Evolutionary conservation across 2,888 invertebrate species (phyloP), one percentile per base, ranked within the genome.

Genomic region (Diabrotica balteata): DNA sequence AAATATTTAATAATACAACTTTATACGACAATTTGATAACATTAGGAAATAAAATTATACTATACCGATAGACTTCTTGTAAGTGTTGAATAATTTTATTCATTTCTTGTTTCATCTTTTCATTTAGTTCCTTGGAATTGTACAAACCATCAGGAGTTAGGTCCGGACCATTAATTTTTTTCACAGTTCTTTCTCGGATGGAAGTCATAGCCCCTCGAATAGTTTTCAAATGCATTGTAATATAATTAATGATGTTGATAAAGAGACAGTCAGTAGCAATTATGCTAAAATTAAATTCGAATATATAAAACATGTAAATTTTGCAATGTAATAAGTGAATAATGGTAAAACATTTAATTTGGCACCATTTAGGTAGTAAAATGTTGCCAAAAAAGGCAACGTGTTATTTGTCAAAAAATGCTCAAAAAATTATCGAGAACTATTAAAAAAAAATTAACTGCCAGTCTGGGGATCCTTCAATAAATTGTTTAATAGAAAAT

Each of bases 161-260:
- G 9, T 50, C 2, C 22, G 60, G 17, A 11, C 55, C 59, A 51
- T 71, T 47, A 22, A 60, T 65, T 46, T 63, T 46, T 60, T 45
- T 55, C 7, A 66, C 46, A 59, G 74, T 71, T 68, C 79, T 70
- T 59, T 69, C 67, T 52, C 69, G 66, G 47, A 79, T 71, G 1
- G 78, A 80, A 57, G 71, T 63, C 71, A 81, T 80, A n/a, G 81
- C 81, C 22, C 79, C 80, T 72, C 81, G 80, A 42, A 82, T 74
- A 52, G 81, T 75, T 4, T 70, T 66, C 54, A 82, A 73, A 71
- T 82, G 79, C 8, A 75, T 76, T 2, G 76, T 79, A 43, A 79
- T 75, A 58, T 77, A 78, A 70, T 82, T 82, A 74, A 82, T 78
- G 8, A 81, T 76, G 67, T 81, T 81, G 78, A 81, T 80, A 67